Base-by-base conservation (phyloP, 1,140 invertebrate genomes). In the Drosophila burlai region DNA sequence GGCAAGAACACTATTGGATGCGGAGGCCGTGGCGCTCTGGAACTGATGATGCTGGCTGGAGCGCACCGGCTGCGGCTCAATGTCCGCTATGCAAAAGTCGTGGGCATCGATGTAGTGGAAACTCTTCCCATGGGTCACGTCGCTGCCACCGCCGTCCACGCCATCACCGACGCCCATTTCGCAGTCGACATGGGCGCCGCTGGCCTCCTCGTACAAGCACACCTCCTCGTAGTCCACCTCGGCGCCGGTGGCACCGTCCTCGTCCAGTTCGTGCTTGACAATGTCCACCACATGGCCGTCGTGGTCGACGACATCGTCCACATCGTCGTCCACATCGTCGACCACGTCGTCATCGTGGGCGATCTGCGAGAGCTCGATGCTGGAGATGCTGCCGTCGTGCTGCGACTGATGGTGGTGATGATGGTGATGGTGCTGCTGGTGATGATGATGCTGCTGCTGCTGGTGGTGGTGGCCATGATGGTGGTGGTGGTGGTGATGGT, bases 221-320 rank as follows among this genome's bases (percentile, higher is more conserved):
- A 92, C 91, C 54, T 92, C 91, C 54, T 92, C 91, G 46, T 92
- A 92, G 40, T 92, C 84, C 0, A 92, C 91, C 47, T 92, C 91
- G 3, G 85, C 74, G 0, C 74, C 91, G 4, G 84, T 81, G 29
- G 82, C 85, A 2, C 78, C 90, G 43, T 92, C 91, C 57, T 92
- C 91, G 55, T 92, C 91, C 63, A 92, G 52, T 47, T 92, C 91
- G 29, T 92, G 90, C 61, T 92, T 92, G 16, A 92, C 91, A 58
- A 92, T 92, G 31, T 92, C 91, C 9, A 87, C 81, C 40, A 78
- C 68, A 36, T 89, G 84, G 0, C 76, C 67, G 9, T 85, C 83
- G n/a, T 83, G 72, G 42, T 90, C 83, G 16, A 80, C 89, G 0
- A 75, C 83, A 62, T 79, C 74, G 18, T 84, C 85, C 11, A 24